Evolutionary conservation across 92 coral and sea anemone genomes (phyloP), one percentile per base, ranked within the genome.

Genomic region (Porites evermanni): DNA sequence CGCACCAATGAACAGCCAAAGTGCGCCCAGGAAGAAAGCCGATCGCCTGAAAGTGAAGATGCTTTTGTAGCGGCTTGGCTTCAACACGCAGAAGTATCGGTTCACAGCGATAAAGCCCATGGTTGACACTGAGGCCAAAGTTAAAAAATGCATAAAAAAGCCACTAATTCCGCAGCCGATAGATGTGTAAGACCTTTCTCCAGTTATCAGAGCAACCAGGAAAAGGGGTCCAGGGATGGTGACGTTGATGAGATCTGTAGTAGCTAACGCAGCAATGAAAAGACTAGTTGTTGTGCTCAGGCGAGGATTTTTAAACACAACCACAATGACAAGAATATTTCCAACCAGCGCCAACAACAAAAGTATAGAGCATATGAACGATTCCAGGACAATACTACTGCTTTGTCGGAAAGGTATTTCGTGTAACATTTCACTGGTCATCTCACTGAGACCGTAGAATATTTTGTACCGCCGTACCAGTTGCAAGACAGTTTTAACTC

Each of bases 81-180:
- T 86, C 51, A 90, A 74, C 68, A 90, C 93, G 7, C 93, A 80
- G 74, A 90, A 75, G 64, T 81, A 91, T 21, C 93, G 84, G 70
- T 86, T 87, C 12, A 87, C 54, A 0, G 93, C 90, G 12, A 87
- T 90, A 24, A 90, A 13, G 5, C 84, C 84, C 56, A 86, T 82
- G 14, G 84, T 70, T n/a, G 74, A 59, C 58, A 90, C 67, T 9
- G 93, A 73, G 32, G 88, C 74, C n/a, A 64, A 5, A 20, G 74
- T 74, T 75, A 86, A 68, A 9, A 86, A 53, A 9, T 86, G 87
- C 66, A 86, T 56, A 51, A 74, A 69, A 0, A 77, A 72, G 1
- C 93, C 93, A 75, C 88, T 85, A 12, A 86, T 53, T 44, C 8
- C 63, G 74, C 93, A 90, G 16, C 66, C 52, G 0, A 32, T 18